Conservation (phyloP, 2,888 invertebrate genomes). For the Drosophila austrosaltans region DNA sequence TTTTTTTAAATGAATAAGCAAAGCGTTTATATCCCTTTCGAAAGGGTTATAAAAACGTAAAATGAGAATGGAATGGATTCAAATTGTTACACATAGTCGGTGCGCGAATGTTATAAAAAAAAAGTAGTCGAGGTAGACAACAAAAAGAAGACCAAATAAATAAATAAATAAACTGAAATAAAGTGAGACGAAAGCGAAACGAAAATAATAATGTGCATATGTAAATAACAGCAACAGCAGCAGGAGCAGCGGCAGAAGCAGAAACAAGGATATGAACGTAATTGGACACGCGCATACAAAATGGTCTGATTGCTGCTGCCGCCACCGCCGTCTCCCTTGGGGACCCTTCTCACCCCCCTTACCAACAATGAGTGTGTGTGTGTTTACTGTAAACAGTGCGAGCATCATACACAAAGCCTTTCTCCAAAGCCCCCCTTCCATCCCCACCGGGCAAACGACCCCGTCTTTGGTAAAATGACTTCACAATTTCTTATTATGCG, state of each 20-base stretch:
- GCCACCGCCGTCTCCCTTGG: neutral
- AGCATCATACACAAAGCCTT: too few relatives aligned
- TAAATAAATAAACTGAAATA: constrained; percentile 69
- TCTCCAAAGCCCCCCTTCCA: too few relatives aligned
- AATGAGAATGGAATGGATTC: constrained; percentile 14
- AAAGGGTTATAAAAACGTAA: neutral
- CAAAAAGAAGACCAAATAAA: constrained; percentile 14
- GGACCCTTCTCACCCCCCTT: neutral
- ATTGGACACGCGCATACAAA: constrained; percentile 68
- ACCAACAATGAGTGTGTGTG: constrained; percentile 39
- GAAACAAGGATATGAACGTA: constrained; percentile 71
- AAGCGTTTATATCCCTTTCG: neutral
- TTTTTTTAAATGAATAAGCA: too few relatives aligned
- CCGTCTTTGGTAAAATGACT: constrained; percentile 48
- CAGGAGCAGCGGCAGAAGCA: constrained; percentile 35
- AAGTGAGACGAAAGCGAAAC: constrained; percentile 56
- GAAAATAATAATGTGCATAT: constrained; percentile 73
- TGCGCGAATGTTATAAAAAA: constrained; percentile 11
- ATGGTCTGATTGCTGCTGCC: constrained; percentile 23
- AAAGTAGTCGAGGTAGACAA: neutral
- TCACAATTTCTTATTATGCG: constrained; percentile 71
- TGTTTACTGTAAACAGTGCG: constrained; percentile 62
- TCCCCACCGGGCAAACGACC: neutral
- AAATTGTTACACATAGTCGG: constrained; percentile 46
- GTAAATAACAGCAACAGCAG: constrained; percentile 55